Percentiles rank a stretch among this genome's conserved stretches.
phyloP scores from a whole-genome alignment of 2,797 vertebrate genomes.

The Chiroxiphia lanceolata region DNA sequence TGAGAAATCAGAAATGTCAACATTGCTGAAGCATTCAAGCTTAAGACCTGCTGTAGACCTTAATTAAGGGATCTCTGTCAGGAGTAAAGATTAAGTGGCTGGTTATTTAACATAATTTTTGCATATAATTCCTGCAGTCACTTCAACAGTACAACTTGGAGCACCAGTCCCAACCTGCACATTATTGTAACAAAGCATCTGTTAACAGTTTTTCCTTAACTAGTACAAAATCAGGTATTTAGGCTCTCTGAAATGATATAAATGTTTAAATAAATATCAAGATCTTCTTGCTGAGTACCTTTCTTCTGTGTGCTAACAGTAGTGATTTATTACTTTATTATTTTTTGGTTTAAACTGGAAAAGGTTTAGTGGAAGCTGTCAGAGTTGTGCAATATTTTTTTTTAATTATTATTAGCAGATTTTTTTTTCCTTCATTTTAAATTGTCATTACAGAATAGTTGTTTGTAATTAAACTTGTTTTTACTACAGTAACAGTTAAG shows the following conservation, averaged over 20 bases:
- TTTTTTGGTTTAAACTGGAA: background rate
- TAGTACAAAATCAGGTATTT: background rate
- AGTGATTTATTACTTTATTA: background rate
- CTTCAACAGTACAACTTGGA: background rate
- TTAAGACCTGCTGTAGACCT: background rate
- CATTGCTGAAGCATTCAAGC: background rate
- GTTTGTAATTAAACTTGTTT: background rate
- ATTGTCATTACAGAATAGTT: background rate
- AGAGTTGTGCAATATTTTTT: background rate
- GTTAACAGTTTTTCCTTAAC: background rate
- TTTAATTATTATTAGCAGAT: background rate
- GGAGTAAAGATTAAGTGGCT: background rate
- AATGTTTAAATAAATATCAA: background rate
- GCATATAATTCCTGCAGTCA: background rate
- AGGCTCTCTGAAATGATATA: background rate
- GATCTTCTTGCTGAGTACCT: background rate
- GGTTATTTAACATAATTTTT: background rate
- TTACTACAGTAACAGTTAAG: background rate
- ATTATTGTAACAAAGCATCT: slow-evolving; percentile 9
- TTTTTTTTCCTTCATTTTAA: background rate
- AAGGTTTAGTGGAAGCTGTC: background rate
- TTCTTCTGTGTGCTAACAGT: background rate
- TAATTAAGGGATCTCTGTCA: slow-evolving; percentile 15
- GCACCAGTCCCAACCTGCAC: background rate
- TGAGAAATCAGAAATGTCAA: slow-evolving; percentile 2